Percentiles rank a stretch among this genome's conserved stretches.
These are phyloP conservation scores for Agonopterix heracliana DNA, from an alignment of 2,888 invertebrate genomes.

Conservation along the genomic window DNA sequence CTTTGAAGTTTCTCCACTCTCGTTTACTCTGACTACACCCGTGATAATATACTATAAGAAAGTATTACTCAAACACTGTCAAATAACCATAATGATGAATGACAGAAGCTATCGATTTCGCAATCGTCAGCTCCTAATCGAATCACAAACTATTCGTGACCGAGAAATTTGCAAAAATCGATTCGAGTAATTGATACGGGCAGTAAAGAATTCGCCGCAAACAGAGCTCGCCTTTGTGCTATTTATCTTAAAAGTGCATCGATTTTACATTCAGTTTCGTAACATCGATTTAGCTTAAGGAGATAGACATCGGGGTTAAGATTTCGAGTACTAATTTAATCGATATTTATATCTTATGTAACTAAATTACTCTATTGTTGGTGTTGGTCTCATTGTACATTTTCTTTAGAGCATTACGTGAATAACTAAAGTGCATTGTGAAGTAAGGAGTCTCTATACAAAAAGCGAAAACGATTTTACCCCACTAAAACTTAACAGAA, in stretches of 20 bases:
- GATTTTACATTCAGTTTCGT: conserved; percentile 1
- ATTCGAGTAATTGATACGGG: conserved; percentile 29
- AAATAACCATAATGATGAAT: too few relatives aligned
- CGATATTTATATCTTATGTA: neutral
- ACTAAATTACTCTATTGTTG: too few relatives aligned
- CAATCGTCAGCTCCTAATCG: conserved; percentile 22
- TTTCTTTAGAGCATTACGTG: too few relatives aligned
- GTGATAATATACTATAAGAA: too few relatives aligned
- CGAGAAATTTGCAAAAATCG: conserved; percentile 25
- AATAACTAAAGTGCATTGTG: too few relatives aligned
- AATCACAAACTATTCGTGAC: conserved; percentile 27
- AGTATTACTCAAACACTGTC: too few relatives aligned
- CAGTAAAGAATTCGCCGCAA: conserved; percentile 16
- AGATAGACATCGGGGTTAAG: neutral
- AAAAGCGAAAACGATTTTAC: too few relatives aligned
- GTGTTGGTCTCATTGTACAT: too few relatives aligned
- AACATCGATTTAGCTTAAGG: conserved; percentile 4
- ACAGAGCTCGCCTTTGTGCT: conserved; percentile 4
- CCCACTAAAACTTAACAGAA: too few relatives aligned
- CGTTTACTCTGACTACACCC: too few relatives aligned
- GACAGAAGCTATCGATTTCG: conserved; percentile 12
- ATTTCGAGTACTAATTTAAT: neutral
- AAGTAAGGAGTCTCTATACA: too few relatives aligned
- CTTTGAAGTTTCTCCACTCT: too few relatives aligned
- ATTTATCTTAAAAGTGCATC: conserved; percentile 11